These are phyloP conservation scores for Dasyurus viverrinus DNA, from an alignment of 2,113 vertebrate species.

Conservation along the genomic window DNA sequence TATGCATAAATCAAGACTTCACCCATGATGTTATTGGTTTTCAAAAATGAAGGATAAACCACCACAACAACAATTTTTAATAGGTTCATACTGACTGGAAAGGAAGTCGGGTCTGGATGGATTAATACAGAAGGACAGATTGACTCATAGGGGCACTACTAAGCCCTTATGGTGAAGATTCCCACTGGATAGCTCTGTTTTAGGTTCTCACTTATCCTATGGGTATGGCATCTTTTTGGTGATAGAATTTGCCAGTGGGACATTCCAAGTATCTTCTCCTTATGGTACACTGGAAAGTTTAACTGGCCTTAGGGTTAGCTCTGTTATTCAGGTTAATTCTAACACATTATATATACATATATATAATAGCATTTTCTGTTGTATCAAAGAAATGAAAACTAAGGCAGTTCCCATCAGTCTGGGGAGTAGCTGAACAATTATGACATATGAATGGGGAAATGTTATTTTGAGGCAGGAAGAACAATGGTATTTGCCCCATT, in stretches of 20 bases:
- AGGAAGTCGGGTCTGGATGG: not conserved
- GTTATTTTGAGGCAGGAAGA: not conserved
- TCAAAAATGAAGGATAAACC: not conserved
- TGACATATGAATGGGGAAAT: too few species aligned
- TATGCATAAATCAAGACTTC: not conserved
- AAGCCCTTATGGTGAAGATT: not conserved
- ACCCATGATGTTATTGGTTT: not conserved
- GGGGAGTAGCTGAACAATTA: too few species aligned
- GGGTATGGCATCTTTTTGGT: not conserved
- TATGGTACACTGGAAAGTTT: not conserved
- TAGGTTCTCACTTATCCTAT: not conserved
- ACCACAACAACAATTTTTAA: not conserved
- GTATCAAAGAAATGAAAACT: too few species aligned
- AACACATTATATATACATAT: not conserved
- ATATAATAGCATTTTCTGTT: too few species aligned
- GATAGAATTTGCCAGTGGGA: not conserved
- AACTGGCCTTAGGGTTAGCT: not conserved
- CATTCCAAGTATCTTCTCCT: not conserved
- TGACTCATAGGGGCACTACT: not conserved
- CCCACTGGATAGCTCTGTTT: not conserved
- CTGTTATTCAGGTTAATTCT: not conserved
- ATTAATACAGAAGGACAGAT: not conserved
- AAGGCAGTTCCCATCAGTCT: too few species aligned
- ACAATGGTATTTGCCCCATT: not conserved
- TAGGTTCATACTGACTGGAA: not conserved